A percentile compares a stretch with the other conserved stretches of the same genome.
Conservation (phyloP, 2,888 invertebrate species). For the Dryocosmus kuriphilus region DNA sequence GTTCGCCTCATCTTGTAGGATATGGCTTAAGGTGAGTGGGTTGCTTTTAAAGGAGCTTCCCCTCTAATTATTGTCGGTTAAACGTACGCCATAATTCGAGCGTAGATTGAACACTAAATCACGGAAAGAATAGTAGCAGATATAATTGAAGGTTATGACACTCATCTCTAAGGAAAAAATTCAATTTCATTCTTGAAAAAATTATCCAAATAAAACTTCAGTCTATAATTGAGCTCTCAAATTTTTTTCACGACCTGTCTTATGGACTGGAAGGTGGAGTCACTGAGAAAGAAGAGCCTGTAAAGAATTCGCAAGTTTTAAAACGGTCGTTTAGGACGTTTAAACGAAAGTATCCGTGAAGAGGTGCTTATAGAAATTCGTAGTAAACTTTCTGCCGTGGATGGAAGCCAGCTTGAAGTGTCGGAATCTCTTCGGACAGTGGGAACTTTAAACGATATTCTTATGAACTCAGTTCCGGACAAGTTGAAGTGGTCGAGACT, state of each 20-base stretch:
- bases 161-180: background rate
- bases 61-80: slow-evolving; percentile 65
- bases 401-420: slow-evolving; percentile 49
- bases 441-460: slow-evolving; percentile 50
- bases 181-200: background rate
- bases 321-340: slow-evolving; percentile 49
- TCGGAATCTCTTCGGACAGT: slow-evolving; percentile 48
- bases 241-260: background rate
- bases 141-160: background rate
- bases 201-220: background rate
- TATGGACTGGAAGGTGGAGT: slow-evolving; percentile 6
- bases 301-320: slow-evolving; percentile 45
- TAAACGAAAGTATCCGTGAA: slow-evolving; percentile 49
- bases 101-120: slow-evolving; percentile 37
- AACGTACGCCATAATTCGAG: slow-evolving; percentile 46
- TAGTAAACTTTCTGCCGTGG: slow-evolving; percentile 46
- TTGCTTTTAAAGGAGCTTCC: slow-evolving; percentile 21
- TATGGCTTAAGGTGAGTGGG: slow-evolving; percentile 25
- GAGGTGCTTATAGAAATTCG: slow-evolving; percentile 51
- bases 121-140: slow-evolving; percentile 4
- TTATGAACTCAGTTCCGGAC: slow-evolving; percentile 51
- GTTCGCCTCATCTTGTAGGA: slow-evolving; percentile 54
- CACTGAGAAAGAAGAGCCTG: background rate
- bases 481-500: slow-evolving; percentile 49
- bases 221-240: background rate